Evolutionary conservation across 2,797 vertebrate species (phyloP).

Genomic region (Cephalopachus bancanus): DNA sequence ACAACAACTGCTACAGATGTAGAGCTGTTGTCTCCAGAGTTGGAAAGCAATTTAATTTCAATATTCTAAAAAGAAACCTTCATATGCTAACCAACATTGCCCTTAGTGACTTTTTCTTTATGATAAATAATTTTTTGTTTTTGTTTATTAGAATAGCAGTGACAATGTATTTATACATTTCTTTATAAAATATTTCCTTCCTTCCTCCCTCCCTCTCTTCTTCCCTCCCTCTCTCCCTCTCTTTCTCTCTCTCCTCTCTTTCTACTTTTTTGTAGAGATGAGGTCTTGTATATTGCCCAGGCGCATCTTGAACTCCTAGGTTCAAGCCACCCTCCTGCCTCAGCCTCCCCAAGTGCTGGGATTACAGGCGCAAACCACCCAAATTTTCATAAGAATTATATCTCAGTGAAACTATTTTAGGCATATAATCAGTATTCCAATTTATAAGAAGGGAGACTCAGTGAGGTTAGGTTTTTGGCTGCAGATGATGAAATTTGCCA

Average conservation of each 20-base stretch:
- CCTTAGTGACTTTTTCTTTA: neutral
- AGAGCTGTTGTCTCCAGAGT: neutral
- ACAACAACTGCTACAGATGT: neutral
- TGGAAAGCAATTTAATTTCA: neutral
- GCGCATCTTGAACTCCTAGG: too few relatives aligned
- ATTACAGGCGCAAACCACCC: too few relatives aligned
- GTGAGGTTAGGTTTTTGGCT: neutral
- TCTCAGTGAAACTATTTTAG: neutral
- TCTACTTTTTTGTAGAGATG: too few relatives aligned
- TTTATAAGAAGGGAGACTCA: neutral
- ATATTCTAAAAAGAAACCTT: slow-evolving; percentile 34
- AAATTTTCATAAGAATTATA: slow-evolving; percentile 6
- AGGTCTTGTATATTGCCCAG: too few relatives aligned
- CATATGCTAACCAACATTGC: neutral
- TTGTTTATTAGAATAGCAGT: neutral
- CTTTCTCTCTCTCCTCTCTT: too few relatives aligned
- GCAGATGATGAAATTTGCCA: neutral
- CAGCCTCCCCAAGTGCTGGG: too few relatives aligned
- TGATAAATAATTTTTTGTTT: slow-evolving; percentile 1
- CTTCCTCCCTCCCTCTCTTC: too few relatives aligned
- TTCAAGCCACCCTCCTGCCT: too few relatives aligned
- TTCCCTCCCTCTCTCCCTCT: too few relatives aligned
- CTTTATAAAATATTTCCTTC: neutral
- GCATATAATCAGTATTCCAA: neutral
- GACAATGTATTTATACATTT: neutral